These are phyloP conservation scores for Diadumene lineata DNA, from an alignment of 92 coral and sea anemone genomes.

Conservation along the genomic window DNA sequence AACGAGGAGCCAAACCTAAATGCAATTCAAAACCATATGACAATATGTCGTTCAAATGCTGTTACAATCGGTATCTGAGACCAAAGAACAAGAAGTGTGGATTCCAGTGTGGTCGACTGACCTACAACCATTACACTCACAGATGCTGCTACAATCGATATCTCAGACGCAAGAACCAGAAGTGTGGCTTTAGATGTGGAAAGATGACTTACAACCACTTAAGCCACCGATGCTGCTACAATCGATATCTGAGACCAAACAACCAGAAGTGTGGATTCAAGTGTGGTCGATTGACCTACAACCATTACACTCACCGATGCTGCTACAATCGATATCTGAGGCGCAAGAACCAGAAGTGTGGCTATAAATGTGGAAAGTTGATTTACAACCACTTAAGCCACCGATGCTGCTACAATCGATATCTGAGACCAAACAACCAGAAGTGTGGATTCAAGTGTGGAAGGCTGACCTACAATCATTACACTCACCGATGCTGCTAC, in stretches of 20 bases:
- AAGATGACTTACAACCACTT: not conserved
- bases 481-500: conserved; percentile 12
- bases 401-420: conserved; percentile 1
- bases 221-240: conserved; percentile 1
- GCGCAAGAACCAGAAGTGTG: not conserved
- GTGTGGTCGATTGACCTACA: not conserved
- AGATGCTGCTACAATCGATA: conserved; percentile 9
- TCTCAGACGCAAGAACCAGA: not conserved
- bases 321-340: conserved; percentile 10
- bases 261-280: not conserved
- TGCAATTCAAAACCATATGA: not conserved
- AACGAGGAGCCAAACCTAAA: not conserved
- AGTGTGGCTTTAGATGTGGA: not conserved
- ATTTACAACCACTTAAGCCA: conserved; percentile 3
- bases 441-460: not conserved
- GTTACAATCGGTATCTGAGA: conserved; percentile 9
- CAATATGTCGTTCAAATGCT: not conserved
- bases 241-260: not conserved
- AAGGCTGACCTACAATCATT: not conserved
- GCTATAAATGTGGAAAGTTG: not conserved
- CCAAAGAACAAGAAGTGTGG: not conserved
- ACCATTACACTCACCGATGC: conserved; percentile 7
- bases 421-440: not conserved
- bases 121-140: conserved; percentile 4
- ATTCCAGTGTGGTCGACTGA: not conserved